These are phyloP conservation scores for Cephus cinctus DNA, from an alignment of 1,140 invertebrate genomes.

Conservation along the genomic window DNA sequence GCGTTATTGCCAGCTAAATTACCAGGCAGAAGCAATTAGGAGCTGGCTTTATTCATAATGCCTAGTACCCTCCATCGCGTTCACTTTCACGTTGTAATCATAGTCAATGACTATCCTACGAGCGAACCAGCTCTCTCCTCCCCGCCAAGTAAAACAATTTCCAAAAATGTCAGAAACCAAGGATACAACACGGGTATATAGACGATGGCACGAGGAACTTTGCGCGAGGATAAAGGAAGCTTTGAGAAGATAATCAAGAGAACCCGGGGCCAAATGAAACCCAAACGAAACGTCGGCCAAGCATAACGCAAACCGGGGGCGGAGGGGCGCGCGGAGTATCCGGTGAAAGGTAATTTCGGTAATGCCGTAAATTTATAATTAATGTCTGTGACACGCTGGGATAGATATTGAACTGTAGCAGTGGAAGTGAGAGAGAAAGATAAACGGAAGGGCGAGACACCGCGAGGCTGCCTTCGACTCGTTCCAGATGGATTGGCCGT, in stretches of 20 bases:
- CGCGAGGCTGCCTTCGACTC: too few relatives aligned
- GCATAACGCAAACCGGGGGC: slow-evolving; percentile 38
- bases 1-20: slow-evolving; percentile 47
- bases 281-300: too few relatives aligned
- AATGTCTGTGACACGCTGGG: slow-evolving; percentile 35
- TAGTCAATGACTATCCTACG: background rate
- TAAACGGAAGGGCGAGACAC: background rate
- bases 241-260: too few relatives aligned
- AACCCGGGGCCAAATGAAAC: too few relatives aligned
- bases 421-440: background rate
- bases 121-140: background rate
- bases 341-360: slow-evolving; percentile 41
- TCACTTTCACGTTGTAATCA: background rate
- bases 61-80: slow-evolving; percentile 16
- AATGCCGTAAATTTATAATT: slow-evolving; percentile 28
- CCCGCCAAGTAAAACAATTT: too few relatives aligned
- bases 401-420: too few relatives aligned
- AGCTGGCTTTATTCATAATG: slow-evolving; percentile 45
- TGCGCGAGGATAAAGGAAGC: too few relatives aligned
- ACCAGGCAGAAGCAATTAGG: slow-evolving; percentile 45
- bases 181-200: too few relatives aligned
- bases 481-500: too few relatives aligned
- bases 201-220: too few relatives aligned
- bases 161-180: too few relatives aligned
- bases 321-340: too few relatives aligned